A percentile compares a stretch with the other conserved stretches of the same genome.
Conservation (phyloP, 2,113 vertebrate genomes). For the Passer montanus region DNA sequence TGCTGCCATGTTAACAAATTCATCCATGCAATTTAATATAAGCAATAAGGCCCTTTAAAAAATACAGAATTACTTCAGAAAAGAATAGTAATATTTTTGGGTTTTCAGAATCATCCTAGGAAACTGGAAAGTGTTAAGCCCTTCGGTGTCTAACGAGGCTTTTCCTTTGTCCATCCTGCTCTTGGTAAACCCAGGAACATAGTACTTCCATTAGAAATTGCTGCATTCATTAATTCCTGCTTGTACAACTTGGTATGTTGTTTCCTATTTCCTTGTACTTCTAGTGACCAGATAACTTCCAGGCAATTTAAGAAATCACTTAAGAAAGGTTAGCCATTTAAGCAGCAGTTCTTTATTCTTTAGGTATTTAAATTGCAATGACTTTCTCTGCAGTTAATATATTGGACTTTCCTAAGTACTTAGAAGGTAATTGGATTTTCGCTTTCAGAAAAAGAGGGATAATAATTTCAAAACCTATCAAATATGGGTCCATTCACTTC, state of each 20-base stretch:
- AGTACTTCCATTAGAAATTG: neutral
- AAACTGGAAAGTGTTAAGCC: neutral
- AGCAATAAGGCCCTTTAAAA: neutral
- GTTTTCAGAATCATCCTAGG: neutral
- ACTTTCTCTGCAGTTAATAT: neutral
- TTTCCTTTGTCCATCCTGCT: neutral
- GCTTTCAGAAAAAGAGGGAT: neutral
- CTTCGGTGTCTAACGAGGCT: neutral
- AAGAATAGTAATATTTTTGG: neutral
- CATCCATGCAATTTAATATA: neutral
- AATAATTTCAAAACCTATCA: neutral
- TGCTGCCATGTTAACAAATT: neutral
- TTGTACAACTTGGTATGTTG: neutral
- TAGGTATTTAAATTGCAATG: neutral
- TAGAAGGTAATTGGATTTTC: neutral
- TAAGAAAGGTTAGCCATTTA: slow-evolving; percentile 4
- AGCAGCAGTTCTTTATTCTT: neutral
- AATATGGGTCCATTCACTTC: neutral
- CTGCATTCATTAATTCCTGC: neutral
- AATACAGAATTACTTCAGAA: neutral
- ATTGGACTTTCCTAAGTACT: neutral
- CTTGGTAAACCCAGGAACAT: neutral
- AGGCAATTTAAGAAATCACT: neutral
- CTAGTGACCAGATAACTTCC: neutral
- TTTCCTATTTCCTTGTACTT: neutral